These are phyloP conservation scores for Acrocephalus kingi DNA, from an alignment of 2,113 vertebrate species.

Conservation along the genomic window DNA sequence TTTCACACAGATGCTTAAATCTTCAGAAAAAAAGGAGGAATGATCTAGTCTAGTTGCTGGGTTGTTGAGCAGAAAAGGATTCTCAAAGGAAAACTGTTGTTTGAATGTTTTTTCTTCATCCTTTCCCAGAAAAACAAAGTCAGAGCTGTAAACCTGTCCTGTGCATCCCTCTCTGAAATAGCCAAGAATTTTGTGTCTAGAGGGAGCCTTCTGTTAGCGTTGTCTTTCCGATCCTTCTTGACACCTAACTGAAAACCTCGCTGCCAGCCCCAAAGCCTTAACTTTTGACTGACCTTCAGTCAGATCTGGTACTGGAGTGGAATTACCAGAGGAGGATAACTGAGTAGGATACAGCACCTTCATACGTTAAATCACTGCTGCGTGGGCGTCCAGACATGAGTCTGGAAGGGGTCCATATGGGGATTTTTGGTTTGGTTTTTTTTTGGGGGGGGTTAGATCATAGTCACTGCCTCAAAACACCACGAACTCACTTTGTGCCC, in stretches of 20 bases:
- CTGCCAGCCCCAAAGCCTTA: background rate
- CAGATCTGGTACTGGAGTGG: background rate
- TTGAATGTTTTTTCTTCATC: background rate
- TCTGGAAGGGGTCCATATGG: background rate
- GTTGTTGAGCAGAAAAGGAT: background rate
- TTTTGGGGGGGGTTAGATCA: background rate
- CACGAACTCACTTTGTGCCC: background rate
- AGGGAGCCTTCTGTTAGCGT: background rate
- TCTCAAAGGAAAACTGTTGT: background rate
- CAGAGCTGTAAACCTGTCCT: background rate
- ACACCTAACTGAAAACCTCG: background rate
- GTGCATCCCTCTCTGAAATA: background rate
- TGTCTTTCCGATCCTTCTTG: rapidly evolving
- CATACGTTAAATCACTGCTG: background rate
- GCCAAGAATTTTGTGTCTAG: rapidly evolving
- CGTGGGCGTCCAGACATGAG: background rate
- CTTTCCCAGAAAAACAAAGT: background rate
- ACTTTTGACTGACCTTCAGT: conserved; percentile 6
- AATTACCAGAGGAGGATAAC: background rate
- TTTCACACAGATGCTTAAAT: background rate
- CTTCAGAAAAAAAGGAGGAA: background rate
- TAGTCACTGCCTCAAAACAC: background rate
- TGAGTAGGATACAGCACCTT: background rate
- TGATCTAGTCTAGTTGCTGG: background rate
- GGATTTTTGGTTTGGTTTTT: background rate